Evolutionary conservation across 2,797 vertebrate species (phyloP).

Genomic region (Myotis pilosus): DNA sequence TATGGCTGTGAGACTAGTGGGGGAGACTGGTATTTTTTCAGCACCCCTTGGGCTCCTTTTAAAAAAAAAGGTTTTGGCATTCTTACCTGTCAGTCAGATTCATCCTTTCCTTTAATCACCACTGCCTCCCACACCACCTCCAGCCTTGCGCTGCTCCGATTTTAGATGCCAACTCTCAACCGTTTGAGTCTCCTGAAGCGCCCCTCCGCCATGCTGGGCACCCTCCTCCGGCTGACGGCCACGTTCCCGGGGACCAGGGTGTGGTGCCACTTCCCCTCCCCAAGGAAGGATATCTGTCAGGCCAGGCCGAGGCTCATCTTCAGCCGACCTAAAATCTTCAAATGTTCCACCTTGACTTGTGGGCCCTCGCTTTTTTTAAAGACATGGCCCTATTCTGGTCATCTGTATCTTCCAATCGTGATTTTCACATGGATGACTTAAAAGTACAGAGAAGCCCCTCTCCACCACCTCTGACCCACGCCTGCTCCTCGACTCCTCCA

Average conservation of each 20-base stretch:
- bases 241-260: neutral
- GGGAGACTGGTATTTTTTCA: neutral
- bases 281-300: neutral
- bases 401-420: neutral
- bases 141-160: too few relatives aligned
- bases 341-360: neutral
- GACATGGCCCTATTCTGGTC: neutral
- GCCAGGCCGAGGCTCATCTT: neutral
- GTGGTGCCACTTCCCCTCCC: neutral
- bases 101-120: neutral
- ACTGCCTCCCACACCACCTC: neutral
- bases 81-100: neutral
- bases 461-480: neutral
- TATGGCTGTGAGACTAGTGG: neutral
- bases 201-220: rapidly evolving
- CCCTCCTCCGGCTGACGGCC: neutral
- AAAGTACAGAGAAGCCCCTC: neutral
- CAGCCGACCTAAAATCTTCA: neutral
- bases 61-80: neutral
- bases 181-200: neutral
- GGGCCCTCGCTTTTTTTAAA: neutral
- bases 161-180: neutral
- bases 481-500: neutral
- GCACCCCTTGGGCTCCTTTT: neutral
- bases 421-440: neutral